Evolutionary conservation across 2,797 vertebrate genomes (phyloP).

Genomic region (Enteromius viviparus): DNA sequence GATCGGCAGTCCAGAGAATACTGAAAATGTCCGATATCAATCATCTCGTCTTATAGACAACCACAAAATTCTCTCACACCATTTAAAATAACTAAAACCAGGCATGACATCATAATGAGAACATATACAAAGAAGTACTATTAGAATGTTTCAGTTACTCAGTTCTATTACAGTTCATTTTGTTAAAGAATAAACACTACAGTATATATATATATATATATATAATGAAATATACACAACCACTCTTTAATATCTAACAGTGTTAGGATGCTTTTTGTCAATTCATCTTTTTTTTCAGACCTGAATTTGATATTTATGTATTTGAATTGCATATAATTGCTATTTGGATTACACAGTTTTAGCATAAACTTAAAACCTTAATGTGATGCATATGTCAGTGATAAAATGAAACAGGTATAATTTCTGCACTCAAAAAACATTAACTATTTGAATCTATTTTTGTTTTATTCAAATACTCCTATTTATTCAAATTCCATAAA

Average conservation of each 20-base stretch:
- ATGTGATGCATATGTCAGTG: not conserved
- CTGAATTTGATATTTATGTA: not conserved
- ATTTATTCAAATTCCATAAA: not conserved
- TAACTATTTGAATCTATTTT: not conserved
- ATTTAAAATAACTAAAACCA: not conserved
- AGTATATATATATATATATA: not conserved
- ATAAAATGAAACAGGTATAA: not conserved
- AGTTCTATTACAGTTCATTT: not conserved
- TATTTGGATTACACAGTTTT: not conserved
- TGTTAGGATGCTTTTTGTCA: not conserved
- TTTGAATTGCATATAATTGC: not conserved
- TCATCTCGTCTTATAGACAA: not conserved
- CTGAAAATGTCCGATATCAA: not conserved
- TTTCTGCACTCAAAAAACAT: not conserved
- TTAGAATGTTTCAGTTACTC: not conserved
- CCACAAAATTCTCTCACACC: not conserved
- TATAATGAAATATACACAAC: not conserved
- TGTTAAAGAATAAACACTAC: not conserved
- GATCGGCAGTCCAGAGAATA: not conserved
- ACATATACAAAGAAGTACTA: not conserved
- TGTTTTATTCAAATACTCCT: not conserved
- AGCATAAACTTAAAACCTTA: not conserved
- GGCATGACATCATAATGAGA: not conserved
- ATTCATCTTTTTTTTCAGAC: not conserved
- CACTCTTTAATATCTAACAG: not conserved